Conservation (phyloP, 2,113 vertebrate genomes). For the Ptychochromis oligacanthus region DNA sequence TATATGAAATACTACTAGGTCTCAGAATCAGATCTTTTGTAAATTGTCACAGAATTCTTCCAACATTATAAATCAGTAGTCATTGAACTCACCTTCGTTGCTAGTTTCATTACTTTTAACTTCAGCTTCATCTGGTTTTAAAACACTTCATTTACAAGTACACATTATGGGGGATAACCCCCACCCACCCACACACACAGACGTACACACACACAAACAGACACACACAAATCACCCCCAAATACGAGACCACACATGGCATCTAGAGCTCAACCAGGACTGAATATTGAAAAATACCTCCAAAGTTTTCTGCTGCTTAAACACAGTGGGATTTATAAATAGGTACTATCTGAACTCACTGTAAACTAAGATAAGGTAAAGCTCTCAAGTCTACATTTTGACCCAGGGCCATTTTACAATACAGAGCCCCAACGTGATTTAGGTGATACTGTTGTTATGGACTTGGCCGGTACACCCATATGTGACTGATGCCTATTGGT, state of each 20-base stretch:
- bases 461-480: neutral
- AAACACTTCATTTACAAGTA: neutral
- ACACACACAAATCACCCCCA: neutral
- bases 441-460: neutral
- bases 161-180: neutral
- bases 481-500: neutral
- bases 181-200: neutral
- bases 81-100: neutral
- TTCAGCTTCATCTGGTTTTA: neutral
- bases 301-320: neutral
- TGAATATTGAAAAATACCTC: conserved; percentile 6
- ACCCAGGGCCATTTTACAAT: neutral
- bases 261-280: neutral
- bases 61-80: neutral
- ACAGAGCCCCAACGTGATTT: neutral
- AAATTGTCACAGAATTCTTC: neutral
- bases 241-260: neutral
- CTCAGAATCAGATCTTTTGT: neutral
- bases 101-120: neutral
- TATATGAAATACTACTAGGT: neutral
- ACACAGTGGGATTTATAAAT: conserved; percentile 1
- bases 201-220: neutral
- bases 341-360: neutral
- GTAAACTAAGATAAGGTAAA: conserved; percentile 8
- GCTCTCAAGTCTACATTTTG: conserved; percentile 7